Evolutionary conservation across 1,140 invertebrate species (phyloP).

Genomic region (Drosophila pectinifera): DNA sequence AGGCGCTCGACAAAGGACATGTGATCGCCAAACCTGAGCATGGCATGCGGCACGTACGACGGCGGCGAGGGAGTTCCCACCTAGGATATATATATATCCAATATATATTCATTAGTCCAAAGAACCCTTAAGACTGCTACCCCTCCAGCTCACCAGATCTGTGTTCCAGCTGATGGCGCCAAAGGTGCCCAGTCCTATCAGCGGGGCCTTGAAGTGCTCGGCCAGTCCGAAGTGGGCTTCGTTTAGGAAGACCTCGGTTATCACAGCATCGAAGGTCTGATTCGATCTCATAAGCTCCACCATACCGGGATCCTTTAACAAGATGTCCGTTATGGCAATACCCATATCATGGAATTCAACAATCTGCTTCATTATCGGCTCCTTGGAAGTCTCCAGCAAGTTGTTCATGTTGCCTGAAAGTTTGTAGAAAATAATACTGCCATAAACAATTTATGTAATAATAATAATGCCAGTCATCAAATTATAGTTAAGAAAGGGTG

Average conservation of each 20-base stretch:
- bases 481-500: no score
- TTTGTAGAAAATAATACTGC: neutral
- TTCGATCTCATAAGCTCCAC: constrained; percentile 56
- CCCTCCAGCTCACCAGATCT: constrained; percentile 55
- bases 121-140: constrained; percentile 63
- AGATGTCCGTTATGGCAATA: constrained; percentile 46
- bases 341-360: constrained; percentile 67
- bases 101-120: neutral
- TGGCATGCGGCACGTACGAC: constrained; percentile 83
- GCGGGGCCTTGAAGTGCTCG: constrained; percentile 76
- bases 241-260: constrained; percentile 75
- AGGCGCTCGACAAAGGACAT: constrained; percentile 85
- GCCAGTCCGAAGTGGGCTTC: constrained; percentile 77
- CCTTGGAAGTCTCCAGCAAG: constrained; percentile 40
- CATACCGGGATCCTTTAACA: constrained; percentile 56
- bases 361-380: constrained; percentile 60
- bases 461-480: no score
- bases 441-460: no score
- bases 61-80: constrained; percentile 81
- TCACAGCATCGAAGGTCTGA: constrained; percentile 78
- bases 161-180: constrained; percentile 75
- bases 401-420: constrained; percentile 49
- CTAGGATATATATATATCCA: constrained; percentile 29
- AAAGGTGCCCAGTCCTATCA: constrained; percentile 79
- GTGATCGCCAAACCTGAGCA: constrained; percentile 70